Evolutionary conservation across 2,888 invertebrate genomes (phyloP), one percentile per base, ranked within the genome.

Genomic region (Troilus luridus): DNA sequence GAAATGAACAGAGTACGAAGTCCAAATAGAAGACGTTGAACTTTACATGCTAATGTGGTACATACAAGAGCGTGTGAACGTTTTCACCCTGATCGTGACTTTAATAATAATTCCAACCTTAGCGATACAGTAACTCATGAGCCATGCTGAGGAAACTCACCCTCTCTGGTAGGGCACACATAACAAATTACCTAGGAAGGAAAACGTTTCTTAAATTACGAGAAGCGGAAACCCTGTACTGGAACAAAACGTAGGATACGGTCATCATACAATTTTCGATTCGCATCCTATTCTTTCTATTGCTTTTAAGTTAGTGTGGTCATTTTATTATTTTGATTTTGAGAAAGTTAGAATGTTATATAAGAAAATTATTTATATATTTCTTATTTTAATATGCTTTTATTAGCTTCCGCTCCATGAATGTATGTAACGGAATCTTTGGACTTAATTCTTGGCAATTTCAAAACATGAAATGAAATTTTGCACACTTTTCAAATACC

Each of bases 191-290:
- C 7, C 72, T 41, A 3, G 41, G 41, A 77, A 77, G 72, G 72
- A 67, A 24, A 14, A 12, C 12, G 12, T 41, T 77, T 27, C 19
- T 17, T 17, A 7, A 72, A 72, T 77, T 17, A 77, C 1, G 27
- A 41, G 41, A 41, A 77, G 19, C 27, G 72, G 41, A 77, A 41
- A 77, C 27, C 72, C 17, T 77, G 72, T 77, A 41, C 72, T 41
- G 72, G 72, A 77, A 77, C 72, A 77, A 77, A 77, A 41, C 72
- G 72, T 77, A 77, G 72, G 72, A 77, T 27, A 77, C 72, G 8
- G 41, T 77, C 11, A 72, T 72, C 72, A 27, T 77, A 41, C 12
- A 24, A 67, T 67, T 67, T 67, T 5, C 8, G 14, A 6, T n/a
- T 67, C 24, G 2, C 0, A 1, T 67, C 14, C 67, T 24, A 67